These are phyloP conservation scores for Pachypanchax playfairii DNA, from an alignment of 2,113 vertebrate genomes.

Conservation along the genomic window DNA sequence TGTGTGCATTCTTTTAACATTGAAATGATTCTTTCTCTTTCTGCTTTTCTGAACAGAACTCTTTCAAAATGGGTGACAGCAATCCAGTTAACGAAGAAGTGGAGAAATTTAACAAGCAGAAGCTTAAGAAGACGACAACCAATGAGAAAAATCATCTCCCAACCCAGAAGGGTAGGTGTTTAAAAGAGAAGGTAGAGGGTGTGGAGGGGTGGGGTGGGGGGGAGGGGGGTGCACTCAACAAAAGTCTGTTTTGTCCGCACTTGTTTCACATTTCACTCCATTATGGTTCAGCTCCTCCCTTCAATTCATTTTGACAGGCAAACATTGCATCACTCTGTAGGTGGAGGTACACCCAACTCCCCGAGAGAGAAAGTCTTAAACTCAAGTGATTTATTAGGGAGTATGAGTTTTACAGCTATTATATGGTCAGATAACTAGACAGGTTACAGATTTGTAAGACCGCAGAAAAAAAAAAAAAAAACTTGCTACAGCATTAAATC, in stretches of 20 bases:
- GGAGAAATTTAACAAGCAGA: conserved; percentile 81
- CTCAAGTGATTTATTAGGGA: too few species aligned
- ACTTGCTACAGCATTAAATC: too few species aligned
- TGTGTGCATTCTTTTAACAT: neutral
- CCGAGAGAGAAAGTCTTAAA: neutral
- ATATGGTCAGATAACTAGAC: too few species aligned
- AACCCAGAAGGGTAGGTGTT: conserved; percentile 82
- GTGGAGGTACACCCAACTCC: conserved; percentile 10
- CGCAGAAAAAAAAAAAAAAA: too few species aligned
- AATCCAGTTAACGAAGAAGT: conserved; percentile 64
- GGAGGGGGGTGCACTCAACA: neutral
- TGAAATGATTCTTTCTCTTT: neutral
- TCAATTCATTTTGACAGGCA: neutral
- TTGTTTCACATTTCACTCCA: conserved; percentile 4
- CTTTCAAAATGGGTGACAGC: conserved; percentile 66
- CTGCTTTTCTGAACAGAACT: conserved; percentile 16
- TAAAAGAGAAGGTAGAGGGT: neutral
- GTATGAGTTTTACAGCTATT: too few species aligned
- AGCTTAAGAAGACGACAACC: conserved; percentile 83
- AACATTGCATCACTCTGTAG: conserved; percentile 34
- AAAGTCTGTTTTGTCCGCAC: neutral
- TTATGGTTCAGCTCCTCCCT: neutral
- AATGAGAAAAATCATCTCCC: conserved; percentile 82
- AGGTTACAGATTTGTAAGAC: too few species aligned
- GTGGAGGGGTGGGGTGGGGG: neutral